Conservation (phyloP, 2,113 vertebrate genomes). For the Dolichotis patagonum region DNA sequence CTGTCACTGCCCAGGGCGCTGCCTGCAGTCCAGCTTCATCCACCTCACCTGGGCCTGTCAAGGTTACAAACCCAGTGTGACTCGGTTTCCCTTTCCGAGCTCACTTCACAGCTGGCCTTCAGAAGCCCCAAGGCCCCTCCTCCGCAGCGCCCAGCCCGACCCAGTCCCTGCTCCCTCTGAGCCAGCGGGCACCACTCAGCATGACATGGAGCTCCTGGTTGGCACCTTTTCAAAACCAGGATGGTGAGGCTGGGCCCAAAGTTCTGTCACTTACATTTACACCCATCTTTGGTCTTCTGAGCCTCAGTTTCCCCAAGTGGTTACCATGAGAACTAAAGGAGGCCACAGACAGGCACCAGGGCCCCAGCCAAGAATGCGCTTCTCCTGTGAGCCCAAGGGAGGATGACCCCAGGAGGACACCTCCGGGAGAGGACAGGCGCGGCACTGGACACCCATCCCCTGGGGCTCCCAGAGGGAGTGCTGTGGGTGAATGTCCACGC, state of each 20-base stretch:
- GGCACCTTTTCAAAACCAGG: not conserved
- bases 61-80: not conserved
- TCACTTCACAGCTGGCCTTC: not conserved
- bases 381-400: not conserved
- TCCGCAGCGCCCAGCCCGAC: accelerated
- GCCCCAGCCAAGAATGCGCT: not conserved
- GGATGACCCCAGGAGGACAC: not conserved
- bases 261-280: not conserved
- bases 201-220: not conserved
- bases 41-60: not conserved
- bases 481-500: too few species aligned
- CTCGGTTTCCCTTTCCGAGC: not conserved
- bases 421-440: not conserved
- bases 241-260: accelerated
- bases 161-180: not conserved
- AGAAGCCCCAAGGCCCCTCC: not conserved
- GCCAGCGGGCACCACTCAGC: accelerated
- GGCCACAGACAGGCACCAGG: not conserved
- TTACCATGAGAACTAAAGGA: not conserved
- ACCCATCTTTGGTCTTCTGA: not conserved
- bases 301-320: not conserved
- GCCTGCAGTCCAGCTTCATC: not conserved
- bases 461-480: too few species aligned
- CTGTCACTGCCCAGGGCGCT: not conserved
- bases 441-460: too few species aligned